phyloP scores from a whole-genome alignment of 1,140 invertebrate species.

The Penaeus chinensis region DNA sequence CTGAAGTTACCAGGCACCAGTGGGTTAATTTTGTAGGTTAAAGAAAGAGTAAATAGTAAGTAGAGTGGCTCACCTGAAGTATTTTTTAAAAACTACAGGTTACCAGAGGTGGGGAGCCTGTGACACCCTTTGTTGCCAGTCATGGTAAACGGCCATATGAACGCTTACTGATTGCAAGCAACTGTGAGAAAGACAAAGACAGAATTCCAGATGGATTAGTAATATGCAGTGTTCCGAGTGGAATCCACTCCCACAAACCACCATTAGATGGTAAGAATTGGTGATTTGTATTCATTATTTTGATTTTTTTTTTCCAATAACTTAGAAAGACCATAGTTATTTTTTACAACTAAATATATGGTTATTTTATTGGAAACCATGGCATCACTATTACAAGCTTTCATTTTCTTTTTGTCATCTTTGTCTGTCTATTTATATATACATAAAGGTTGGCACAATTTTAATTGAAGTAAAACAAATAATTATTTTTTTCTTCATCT shows the following conservation, averaged over 20 bases:
- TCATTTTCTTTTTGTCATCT: no score
- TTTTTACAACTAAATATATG: not conserved
- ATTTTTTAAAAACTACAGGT: conserved; percentile 71
- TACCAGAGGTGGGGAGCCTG: conserved; percentile 76
- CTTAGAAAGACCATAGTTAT: not conserved
- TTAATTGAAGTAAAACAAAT: no score
- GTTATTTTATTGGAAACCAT: no score
- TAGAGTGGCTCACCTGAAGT: not conserved
- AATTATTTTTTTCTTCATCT: no score
- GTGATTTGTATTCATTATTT: not conserved
- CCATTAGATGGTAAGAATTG: conserved; percentile 73
- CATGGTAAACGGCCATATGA: conserved; percentile 89
- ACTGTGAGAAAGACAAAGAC: conserved; percentile 66
- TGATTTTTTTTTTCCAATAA: not conserved
- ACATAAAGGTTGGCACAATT: no score
- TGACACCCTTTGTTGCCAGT: conserved; percentile 77
- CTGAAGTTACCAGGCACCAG: no score
- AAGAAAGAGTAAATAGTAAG: no score
- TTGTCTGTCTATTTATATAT: no score
- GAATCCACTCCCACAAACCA: conserved; percentile 92
- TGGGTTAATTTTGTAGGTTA: no score
- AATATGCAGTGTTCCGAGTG: conserved; percentile 87
- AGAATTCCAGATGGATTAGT: conserved; percentile 71
- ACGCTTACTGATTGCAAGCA: conserved; percentile 77
- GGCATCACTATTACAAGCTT: no score